Evolutionary conservation across 2,797 vertebrate genomes (phyloP).

Genomic region (Falco novaeseelandiae): DNA sequence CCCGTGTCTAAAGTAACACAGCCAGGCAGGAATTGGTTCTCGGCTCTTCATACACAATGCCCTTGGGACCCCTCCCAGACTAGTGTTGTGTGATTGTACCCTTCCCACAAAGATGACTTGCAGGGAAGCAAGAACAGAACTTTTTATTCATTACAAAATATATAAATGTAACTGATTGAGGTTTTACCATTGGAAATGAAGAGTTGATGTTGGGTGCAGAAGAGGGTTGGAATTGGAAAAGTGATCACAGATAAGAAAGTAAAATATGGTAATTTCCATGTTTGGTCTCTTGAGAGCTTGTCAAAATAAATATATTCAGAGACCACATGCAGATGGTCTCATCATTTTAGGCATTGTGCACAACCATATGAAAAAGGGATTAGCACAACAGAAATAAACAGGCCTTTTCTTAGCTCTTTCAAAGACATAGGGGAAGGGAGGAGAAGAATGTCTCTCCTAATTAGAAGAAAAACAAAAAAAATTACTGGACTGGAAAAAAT

Average conservation of each 20-base stretch:
- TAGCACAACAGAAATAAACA: slow-evolving; percentile 3
- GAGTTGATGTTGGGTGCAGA: not conserved
- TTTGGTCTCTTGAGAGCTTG: slow-evolving; percentile 38
- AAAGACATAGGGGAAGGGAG: not conserved
- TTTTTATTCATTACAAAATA: not conserved
- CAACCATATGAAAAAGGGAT: slow-evolving; percentile 30
- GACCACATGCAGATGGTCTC: slow-evolving; percentile 23
- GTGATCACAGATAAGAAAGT: not conserved
- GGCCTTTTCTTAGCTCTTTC: slow-evolving; percentile 29
- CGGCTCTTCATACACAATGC: not conserved
- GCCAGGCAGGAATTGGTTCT: not conserved
- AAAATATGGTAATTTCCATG: slow-evolving; percentile 31
- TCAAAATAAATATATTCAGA: slow-evolving; percentile 63
- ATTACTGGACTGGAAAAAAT: not conserved
- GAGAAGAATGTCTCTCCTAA: not conserved
- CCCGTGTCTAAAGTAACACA: not conserved
- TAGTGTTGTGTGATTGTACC: not conserved
- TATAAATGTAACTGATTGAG: not conserved
- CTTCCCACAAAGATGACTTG: not conserved
- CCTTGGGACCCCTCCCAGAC: not conserved
- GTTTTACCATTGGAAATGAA: not conserved
- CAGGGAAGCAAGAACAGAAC: not conserved
- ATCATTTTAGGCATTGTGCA: slow-evolving; percentile 30
- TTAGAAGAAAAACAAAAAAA: slow-evolving; percentile 19
- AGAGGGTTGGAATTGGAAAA: slow-evolving; percentile 12